Base-by-base conservation (phyloP, 2,888 invertebrate genomes). In the Leucozona laternaria region DNA sequence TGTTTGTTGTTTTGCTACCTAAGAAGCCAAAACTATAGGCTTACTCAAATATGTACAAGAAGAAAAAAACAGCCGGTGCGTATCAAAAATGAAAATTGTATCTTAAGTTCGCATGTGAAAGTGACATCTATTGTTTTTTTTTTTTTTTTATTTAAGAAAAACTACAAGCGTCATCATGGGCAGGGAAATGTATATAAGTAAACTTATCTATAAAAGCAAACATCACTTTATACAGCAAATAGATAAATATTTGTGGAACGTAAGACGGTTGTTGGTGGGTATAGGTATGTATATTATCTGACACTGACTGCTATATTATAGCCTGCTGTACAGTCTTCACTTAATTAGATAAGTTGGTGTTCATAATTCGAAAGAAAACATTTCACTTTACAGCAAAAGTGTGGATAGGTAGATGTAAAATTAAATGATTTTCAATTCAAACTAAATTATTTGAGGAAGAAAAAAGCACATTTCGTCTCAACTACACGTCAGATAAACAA, bases 201-300 rank as follows among this genome's bases (percentile, higher is more conserved):
- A 75, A 78, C 73, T 82, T 86, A 86, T 86, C 86, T 82, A 4
- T 58, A 60, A 68, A 78, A 48, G 50, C 31, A 82, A 86, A 86
- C 71, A 86, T 66, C 78, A 86, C 82, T 86, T 86, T 75, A 79
- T 53, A 75, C 22, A 50, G 57, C 71, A 86, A 86, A 86, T 71
- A 86, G 86, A 86, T 79, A 86, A 86, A 86, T 86, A 82, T 82
- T 86, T 86, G 78, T 79, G 10, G 73, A 79, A 48, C 78, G 80
- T 81, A 72, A 77, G 73, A 73, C 80, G 78, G 78, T 70, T 75
- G 75, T 62, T 50, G 62, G 37, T n/a, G n/a, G n/a, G n/a, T n/a
- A n/a, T n/a, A n/a, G n/a, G n/a, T n/a, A n/a, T n/a, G n/a, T 20
- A 34, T 57, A 31, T 60, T 37, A 79, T 75, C 73, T 75, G 66